A percentile compares a stretch with the other conserved stretches of the same genome.
Conservation (phyloP, 2,888 invertebrate species). For the Isoperla grammatica region DNA sequence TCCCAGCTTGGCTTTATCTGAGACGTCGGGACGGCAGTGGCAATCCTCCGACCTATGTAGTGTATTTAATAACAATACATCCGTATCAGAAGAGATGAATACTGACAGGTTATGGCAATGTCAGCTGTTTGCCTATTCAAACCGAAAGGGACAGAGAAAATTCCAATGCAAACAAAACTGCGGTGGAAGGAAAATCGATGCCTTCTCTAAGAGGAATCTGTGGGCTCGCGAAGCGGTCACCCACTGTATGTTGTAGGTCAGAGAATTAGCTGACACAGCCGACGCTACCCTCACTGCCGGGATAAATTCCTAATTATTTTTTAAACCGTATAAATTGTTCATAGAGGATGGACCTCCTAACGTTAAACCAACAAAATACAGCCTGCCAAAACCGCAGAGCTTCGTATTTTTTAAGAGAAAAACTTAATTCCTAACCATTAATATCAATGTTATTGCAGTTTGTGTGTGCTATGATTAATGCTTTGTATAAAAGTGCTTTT, state of each 20-base stretch:
- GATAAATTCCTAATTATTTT: neutral
- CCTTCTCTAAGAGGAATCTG: neutral
- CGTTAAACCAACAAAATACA: neutral
- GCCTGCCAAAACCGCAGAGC: neutral
- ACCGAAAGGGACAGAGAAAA: slow-evolving; percentile 4
- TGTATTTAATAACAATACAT: neutral
- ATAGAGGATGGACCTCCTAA: neutral
- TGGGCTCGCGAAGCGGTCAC: neutral
- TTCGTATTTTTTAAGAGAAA: neutral
- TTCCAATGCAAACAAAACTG: slow-evolving; percentile 1
- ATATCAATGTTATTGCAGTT: slow-evolving; percentile 5
- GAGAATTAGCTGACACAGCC: too few relatives aligned
- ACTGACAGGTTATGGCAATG: neutral
- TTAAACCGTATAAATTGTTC: neutral
- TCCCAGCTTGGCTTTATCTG: too few relatives aligned
- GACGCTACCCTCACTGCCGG: neutral
- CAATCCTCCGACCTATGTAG: neutral
- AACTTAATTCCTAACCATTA: slow-evolving; percentile 2
- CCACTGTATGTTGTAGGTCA: too few relatives aligned
- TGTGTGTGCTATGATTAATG: neutral
- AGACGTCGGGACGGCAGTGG: too few relatives aligned
- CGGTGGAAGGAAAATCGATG: slow-evolving; percentile 4
- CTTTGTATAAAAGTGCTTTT: slow-evolving; percentile 1
- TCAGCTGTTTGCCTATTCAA: slow-evolving; percentile 5
- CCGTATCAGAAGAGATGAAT: neutral